Evolutionary conservation across 2,888 invertebrate species (phyloP), one percentile per base, ranked within the genome.

Genomic region (Xiphydria camelus): DNA sequence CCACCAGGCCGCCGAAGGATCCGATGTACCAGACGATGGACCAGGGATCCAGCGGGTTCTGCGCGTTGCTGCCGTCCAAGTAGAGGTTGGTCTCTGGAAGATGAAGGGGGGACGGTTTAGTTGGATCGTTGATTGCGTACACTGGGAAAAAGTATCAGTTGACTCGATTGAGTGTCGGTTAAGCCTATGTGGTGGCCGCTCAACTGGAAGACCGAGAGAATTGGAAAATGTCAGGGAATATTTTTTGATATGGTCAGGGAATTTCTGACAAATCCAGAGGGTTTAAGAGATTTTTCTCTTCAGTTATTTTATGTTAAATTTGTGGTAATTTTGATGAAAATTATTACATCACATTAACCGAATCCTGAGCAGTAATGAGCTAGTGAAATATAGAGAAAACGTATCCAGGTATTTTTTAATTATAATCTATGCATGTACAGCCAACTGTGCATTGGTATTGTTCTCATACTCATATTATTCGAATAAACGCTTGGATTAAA

Each of bases 21-120:
- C 80, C 81, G 37, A 82, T 77, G 72, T 82, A 82, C 81, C 81
- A 81, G 4, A 81, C 74, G 40, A 82, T 78, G 18, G 81, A 80
- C 80, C 80, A 80, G 0, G 80, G 78, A 56, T 80, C 80, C 57
- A 78, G 54, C 0, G 75, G 66, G 29, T 63, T 69, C 26, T 72
- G 70, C 9, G 51, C 56, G 1, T 66, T 61, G 15, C 47, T 47
- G 22, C 62, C 54, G 21, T 54, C 64, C 65, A n/a, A n/a, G n/a
- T n/a, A n/a, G 4, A 4, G 14, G 12, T 10, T n/a, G 5, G n/a
- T 6, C 10, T 34, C n/a, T 36, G 9, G 20, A 12, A 37, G 10
- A 17, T n/a, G 2, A 37, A 22, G 10, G 9, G 25, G 15, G 26
- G 19, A 32, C 31, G 6, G 21, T 32, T 33, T 33, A 32, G 19